These are phyloP conservation scores for Acanthosepion lycidas DNA, from an alignment of 2,888 invertebrate genomes.

Conservation along the genomic window DNA sequence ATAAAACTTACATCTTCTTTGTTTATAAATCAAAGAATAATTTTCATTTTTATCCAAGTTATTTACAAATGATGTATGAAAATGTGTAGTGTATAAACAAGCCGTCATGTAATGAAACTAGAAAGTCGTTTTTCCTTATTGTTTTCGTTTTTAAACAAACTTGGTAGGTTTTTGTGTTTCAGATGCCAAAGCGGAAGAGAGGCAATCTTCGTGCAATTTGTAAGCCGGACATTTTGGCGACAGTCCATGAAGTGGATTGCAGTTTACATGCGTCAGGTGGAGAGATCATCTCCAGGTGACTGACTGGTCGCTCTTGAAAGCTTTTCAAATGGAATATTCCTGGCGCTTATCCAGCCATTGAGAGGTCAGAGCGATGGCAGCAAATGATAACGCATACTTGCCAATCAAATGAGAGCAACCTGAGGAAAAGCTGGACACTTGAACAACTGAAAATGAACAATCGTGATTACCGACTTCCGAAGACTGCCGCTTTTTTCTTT, in stretches of 20 bases:
- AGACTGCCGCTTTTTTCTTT: neutral
- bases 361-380: neutral
- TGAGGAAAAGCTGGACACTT: neutral
- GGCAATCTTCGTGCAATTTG: neutral
- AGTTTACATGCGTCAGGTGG: neutral
- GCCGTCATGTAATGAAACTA: neutral
- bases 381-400: neutral
- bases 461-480: neutral
- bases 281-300: neutral
- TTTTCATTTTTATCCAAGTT: too few species aligned
- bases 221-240: neutral
- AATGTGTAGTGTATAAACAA: too few species aligned
- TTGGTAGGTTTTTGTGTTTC: neutral
- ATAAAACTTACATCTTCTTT: too few species aligned
- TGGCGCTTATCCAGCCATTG: neutral
- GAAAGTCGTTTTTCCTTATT: neutral
- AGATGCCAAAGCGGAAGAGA: neutral
- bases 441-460: neutral
- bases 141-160: neutral
- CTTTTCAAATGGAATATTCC: neutral
- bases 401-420: neutral
- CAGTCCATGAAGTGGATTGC: neutral
- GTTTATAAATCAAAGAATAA: too few species aligned
- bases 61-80: too few species aligned
- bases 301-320: neutral